These are phyloP conservation scores for Eurytemora carolleeae DNA, from an alignment of 1,140 invertebrate species.

Conservation along the genomic window DNA sequence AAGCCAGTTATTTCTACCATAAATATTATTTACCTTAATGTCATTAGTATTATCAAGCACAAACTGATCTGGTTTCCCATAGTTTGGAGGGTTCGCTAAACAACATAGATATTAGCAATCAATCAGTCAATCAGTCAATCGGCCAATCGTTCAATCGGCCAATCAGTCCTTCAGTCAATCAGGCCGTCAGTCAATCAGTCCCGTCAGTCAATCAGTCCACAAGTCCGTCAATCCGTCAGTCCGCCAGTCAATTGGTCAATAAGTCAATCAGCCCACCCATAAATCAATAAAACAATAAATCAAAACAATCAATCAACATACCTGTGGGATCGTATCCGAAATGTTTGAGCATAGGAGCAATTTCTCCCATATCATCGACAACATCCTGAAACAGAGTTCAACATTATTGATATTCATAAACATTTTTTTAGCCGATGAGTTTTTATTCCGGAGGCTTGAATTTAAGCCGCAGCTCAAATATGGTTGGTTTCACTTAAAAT, in stretches of 20 bases:
- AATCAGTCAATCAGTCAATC: neutral
- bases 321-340: conserved; percentile 74
- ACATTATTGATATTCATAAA: neutral
- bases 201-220: neutral
- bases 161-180: neutral
- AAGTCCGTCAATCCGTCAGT: neutral
- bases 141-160: neutral
- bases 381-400: conserved; percentile 41
- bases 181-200: neutral
- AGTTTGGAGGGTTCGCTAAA: conserved; percentile 10
- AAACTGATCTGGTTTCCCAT: conserved; percentile 10
- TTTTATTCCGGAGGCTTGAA: too few species aligned
- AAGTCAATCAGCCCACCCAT: too few species aligned
- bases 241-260: neutral
- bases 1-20: too few species aligned
- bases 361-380: conserved; percentile 62
- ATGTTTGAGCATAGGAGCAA: conserved; percentile 71
- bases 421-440: too few species aligned
- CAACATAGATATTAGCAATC: neutral
- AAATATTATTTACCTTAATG: neutral
- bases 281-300: too few species aligned
- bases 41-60: conserved; percentile 10
- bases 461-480: too few species aligned
- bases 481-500: too few species aligned
- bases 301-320: too few species aligned